A percentile compares a stretch with the other conserved stretches of the same genome.
phyloP scores from a whole-genome alignment of 2,888 invertebrate genomes.

The Stenchaetothrips biformis region DNA sequence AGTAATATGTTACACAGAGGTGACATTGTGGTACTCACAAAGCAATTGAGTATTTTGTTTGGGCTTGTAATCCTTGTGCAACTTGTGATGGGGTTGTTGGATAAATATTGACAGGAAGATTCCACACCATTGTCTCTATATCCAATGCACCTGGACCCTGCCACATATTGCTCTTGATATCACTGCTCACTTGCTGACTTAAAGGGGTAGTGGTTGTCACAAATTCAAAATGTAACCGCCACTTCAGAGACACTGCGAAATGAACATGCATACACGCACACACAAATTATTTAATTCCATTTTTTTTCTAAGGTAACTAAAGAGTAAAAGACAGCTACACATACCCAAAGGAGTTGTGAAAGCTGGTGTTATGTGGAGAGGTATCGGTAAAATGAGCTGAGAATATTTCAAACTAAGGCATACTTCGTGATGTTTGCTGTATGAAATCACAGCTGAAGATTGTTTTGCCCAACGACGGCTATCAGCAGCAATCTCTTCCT shows the following conservation, averaged over 20 bases:
- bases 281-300: not conserved
- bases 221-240: slow-evolving; percentile 97
- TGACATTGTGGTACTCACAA: not conserved
- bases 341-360: slow-evolving; percentile 84
- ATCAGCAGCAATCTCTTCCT: slow-evolving; percentile 62
- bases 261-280: slow-evolving; percentile 9
- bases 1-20: no score
- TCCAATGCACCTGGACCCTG: slow-evolving; percentile 79
- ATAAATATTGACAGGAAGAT: slow-evolving; percentile 88
- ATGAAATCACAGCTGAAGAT: slow-evolving; percentile 57
- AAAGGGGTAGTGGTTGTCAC: slow-evolving; percentile 73
- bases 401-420: slow-evolving; percentile 83
- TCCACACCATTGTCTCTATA: slow-evolving; percentile 99
- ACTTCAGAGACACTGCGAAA: slow-evolving; percentile 72
- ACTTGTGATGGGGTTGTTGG: slow-evolving; percentile 83
- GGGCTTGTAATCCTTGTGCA: slow-evolving; percentile 55
- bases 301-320: not conserved
- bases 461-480: slow-evolving; percentile 48
- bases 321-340: slow-evolving; percentile 32
- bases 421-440: slow-evolving; percentile 88
- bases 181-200: slow-evolving; percentile 54
- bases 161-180: slow-evolving; percentile 61
- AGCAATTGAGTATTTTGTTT: slow-evolving; percentile 40
- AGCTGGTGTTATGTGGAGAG: slow-evolving; percentile 91
- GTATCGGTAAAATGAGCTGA: slow-evolving; percentile 88